Conservation (phyloP, 2,113 vertebrate genomes). For the Notechis scutatus region DNA sequence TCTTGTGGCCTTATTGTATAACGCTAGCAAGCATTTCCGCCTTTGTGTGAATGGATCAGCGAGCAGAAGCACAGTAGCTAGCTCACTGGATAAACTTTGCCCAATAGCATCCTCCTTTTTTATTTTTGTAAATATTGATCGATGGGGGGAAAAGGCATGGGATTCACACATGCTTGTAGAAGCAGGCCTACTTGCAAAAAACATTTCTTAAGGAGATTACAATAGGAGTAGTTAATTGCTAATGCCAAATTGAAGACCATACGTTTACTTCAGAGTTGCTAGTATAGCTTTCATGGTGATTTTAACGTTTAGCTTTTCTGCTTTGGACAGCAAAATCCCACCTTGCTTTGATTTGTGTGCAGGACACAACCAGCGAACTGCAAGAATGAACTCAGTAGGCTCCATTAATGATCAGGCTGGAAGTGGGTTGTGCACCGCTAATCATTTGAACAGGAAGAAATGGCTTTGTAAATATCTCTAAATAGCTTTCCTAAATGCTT, state of each 20-base stretch:
- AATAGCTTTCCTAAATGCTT: slow-evolving; percentile 68
- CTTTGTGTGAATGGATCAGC: not conserved
- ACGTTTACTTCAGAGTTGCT: not conserved
- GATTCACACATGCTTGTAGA: not conserved
- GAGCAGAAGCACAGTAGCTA: not conserved
- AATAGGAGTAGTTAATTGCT: slow-evolving; percentile 19
- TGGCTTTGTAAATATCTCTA: slow-evolving; percentile 58
- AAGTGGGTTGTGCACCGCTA: slow-evolving; percentile 49
- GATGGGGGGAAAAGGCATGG: not conserved
- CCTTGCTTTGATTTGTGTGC: slow-evolving; percentile 31
- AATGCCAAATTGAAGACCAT: slow-evolving; percentile 3
- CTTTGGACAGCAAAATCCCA: slow-evolving; percentile 39
- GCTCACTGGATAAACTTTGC: not conserved
- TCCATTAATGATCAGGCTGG: slow-evolving; percentile 58
- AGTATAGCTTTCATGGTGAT: slow-evolving; percentile 17
- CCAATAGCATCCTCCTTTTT: not conserved
- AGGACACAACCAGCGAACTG: slow-evolving; percentile 20
- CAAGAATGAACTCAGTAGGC: slow-evolving; percentile 29
- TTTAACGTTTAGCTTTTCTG: slow-evolving; percentile 42
- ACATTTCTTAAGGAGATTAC: not conserved
- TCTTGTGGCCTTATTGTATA: not conserved
- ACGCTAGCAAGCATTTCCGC: not conserved
- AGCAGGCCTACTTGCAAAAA: not conserved
- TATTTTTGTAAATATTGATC: not conserved
- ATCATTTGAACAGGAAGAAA: slow-evolving; percentile 59